Evolutionary conservation across 2,113 vertebrate genomes (phyloP).

Genomic region (Apodemus speciosus): DNA sequence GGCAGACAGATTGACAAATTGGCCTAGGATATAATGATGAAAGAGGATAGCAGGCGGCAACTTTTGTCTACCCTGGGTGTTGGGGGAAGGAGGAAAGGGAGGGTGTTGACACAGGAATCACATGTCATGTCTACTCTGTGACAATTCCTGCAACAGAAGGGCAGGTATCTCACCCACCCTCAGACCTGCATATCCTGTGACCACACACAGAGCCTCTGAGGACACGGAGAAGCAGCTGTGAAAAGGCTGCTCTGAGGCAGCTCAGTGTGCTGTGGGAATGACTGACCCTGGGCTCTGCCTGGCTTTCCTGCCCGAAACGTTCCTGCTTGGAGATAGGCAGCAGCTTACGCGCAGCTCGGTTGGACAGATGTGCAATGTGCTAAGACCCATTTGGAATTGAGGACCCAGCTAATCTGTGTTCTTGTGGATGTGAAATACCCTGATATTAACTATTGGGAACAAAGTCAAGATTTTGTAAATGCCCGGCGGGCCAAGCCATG

Average conservation of each 20-base stretch:
- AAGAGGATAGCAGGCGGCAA: background rate
- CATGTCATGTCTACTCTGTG: background rate
- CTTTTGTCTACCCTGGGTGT: no score
- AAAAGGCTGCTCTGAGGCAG: background rate
- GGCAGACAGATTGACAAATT: background rate
- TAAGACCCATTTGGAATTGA: background rate
- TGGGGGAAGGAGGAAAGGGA: background rate
- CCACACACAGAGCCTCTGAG: background rate
- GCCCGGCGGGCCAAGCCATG: background rate
- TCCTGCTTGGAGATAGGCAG: background rate
- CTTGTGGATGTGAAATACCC: background rate
- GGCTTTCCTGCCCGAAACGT: background rate
- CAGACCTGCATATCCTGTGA: background rate
- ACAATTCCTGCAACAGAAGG: background rate
- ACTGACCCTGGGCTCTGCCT: background rate
- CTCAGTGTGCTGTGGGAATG: background rate
- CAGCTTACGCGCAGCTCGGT: background rate
- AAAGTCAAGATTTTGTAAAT: conserved; percentile 20
- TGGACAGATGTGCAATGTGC: background rate
- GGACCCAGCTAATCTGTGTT: background rate
- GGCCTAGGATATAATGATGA: background rate
- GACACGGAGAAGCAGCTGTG: background rate
- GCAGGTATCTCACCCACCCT: background rate
- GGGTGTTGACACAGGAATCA: background rate
- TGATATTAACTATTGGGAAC: conserved; percentile 1